Base-by-base conservation (phyloP, 1,140 invertebrate species). In the Bradynema listronoti region DNA sequence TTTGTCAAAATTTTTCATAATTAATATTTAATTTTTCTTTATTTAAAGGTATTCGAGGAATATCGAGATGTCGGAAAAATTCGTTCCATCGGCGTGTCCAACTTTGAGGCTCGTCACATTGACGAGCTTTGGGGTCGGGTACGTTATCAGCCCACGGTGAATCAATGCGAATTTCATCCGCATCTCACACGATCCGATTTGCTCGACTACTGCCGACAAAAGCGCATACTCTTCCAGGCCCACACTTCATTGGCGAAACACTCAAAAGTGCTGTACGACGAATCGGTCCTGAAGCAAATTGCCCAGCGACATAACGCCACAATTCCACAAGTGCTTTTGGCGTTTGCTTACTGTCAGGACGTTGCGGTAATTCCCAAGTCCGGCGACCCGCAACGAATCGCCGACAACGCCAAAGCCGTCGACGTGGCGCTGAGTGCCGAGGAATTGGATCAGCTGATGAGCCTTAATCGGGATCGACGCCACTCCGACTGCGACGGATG, bases 41-140 rank as follows among this genome's bases (percentile, higher is more conserved):
- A 16, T 39, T 11, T 39, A 39, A 39, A 39, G 19, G 11, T 11
- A 39, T 11, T 39, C 11, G 19, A 11, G 36, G 19, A 39, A 39
- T 19, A 39, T 57, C 29, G 36, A 61, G 47, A 66, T n/a, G 62
- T 34, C n/a, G 75, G 72, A 6, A 77, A 77, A 56, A 45, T 89
- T 1, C 84, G 82, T 75, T 83, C 85, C 1, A 87, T 90, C 64
- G 89, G 89, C 4, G 87, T 91, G 0, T 90, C 88, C 0, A 91
- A 91, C 79, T 91, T 87, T 71, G 86, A 84, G 32, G 77, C 84
- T 1, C 77, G 78, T 19, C 89, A 91, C 80, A 73, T 91, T 0
- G 74, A 84, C 64, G 83, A 88, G 61, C 75, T 91, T 19, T 71
- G 86, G 5, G 63, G 77, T n/a, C 80, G 83, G 59, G 83, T 81